These are phyloP conservation scores for Pinna nobilis DNA, from an alignment of 1,140 invertebrate species.

Conservation along the genomic window DNA sequence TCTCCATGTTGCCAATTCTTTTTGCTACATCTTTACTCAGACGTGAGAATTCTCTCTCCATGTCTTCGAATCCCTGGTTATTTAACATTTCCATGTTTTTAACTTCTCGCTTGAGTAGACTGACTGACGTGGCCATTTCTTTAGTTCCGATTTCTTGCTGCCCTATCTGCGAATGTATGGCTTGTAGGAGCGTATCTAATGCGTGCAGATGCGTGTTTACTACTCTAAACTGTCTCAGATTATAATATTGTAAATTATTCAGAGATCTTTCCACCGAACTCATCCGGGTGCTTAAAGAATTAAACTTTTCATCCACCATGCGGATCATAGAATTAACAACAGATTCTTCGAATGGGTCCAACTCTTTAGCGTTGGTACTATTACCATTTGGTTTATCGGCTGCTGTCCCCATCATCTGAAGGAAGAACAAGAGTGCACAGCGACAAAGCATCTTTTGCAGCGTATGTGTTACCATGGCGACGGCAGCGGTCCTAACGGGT, in stretches of 20 bases:
- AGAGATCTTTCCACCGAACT: slow-evolving; percentile 45
- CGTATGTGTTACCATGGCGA: too few species aligned
- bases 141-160: slow-evolving; percentile 28
- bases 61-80: slow-evolving; percentile 33
- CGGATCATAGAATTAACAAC: slow-evolving; percentile 50
- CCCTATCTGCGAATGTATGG: slow-evolving; percentile 29
- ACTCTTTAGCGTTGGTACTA: too few species aligned
- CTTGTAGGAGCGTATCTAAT: slow-evolving; percentile 25
- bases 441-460: too few species aligned
- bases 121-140: slow-evolving; percentile 28
- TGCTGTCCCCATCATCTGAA: too few species aligned
- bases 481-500: too few species aligned
- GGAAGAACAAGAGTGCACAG: too few species aligned
- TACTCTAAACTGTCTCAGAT: slow-evolving; percentile 49
- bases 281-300: slow-evolving; percentile 54
- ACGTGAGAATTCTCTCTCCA: slow-evolving; percentile 41
- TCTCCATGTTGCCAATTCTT: slow-evolving; percentile 8
- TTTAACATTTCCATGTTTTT: slow-evolving; percentile 34
- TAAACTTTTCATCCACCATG: slow-evolving; percentile 57
- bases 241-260: slow-evolving; percentile 56
- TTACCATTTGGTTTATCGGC: too few species aligned
- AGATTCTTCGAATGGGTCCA: slow-evolving; percentile 40
- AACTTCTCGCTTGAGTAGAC: slow-evolving; percentile 33
- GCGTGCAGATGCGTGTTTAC: slow-evolving; percentile 39
- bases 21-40: slow-evolving; percentile 41